Evolutionary conservation across 1,140 invertebrate genomes (phyloP).

Genomic region (Plutomurus gul): DNA sequence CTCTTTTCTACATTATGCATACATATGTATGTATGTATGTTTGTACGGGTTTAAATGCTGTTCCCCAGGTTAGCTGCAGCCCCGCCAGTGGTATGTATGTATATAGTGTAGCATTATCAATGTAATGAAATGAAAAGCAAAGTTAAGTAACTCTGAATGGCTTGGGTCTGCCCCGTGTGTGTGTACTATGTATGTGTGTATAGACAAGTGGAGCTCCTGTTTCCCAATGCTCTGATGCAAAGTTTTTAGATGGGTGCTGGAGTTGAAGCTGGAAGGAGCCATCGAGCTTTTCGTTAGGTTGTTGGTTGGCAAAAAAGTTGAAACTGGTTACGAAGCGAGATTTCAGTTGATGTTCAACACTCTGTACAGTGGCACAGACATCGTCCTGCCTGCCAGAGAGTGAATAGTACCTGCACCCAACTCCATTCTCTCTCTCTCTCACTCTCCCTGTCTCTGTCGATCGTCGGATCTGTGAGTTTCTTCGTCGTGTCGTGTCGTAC

Average conservation of each 20-base stretch:
- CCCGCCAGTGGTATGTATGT: no score
- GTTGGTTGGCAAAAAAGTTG: conserved; percentile 5
- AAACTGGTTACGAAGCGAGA: conserved; percentile 4
- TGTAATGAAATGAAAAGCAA: background rate
- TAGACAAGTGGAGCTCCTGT: conserved; percentile 2
- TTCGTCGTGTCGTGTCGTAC: no score
- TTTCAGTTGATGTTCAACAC: background rate
- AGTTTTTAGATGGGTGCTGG: conserved; percentile 23
- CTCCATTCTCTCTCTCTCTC: background rate
- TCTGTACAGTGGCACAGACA: background rate
- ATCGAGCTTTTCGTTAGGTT: background rate
- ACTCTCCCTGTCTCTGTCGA: no score
- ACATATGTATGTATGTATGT: no score
- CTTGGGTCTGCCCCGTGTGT: no score
- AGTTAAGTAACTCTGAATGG: background rate
- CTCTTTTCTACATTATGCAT: no score
- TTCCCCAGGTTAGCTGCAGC: no score
- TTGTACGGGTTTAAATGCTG: no score
- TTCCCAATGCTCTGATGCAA: conserved; percentile 17
- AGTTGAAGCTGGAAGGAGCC: conserved; percentile 15
- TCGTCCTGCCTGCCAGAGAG: background rate
- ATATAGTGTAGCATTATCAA: no score
- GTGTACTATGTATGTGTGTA: no score
- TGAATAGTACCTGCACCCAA: background rate
- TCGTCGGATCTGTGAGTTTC: no score